Conservation (phyloP, 1,140 invertebrate species). For the Papilio polyxenes region DNA sequence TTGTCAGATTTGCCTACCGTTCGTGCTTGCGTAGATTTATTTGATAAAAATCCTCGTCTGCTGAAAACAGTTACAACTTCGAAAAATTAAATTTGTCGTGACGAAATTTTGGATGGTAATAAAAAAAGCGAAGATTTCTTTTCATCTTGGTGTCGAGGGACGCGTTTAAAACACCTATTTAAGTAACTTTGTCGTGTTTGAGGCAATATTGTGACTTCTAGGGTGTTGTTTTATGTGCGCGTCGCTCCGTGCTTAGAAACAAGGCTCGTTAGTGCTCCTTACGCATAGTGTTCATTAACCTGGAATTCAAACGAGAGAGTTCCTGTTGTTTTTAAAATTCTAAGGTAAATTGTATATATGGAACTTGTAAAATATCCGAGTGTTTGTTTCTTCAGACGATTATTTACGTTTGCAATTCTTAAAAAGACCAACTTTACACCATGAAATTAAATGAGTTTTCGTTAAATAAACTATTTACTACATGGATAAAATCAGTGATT, state of each 20-base stretch:
- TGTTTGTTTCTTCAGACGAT: background rate
- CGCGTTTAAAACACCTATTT: conserved; percentile 16
- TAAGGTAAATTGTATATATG: background rate
- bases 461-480: too few relatives aligned
- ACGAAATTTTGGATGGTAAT: conserved; percentile 20
- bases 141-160: conserved; percentile 13
- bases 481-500: too few relatives aligned
- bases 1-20: background rate
- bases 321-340: conserved; percentile 22
- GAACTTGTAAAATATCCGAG: background rate
- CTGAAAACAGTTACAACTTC: background rate
- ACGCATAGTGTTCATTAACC: conserved; percentile 34
- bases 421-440: too few relatives aligned
- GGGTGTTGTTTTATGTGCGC: conserved; percentile 11
- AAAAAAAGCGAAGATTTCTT: background rate
- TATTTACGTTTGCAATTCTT: too few relatives aligned
- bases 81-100: conserved; percentile 12
- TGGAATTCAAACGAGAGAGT: conserved; percentile 16
- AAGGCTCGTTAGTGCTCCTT: conserved; percentile 30
- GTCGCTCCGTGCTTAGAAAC: conserved; percentile 23
- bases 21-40: background rate
- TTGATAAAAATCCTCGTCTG: background rate
- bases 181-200: conserved; percentile 30
- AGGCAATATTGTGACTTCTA: conserved; percentile 17
- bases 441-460: too few relatives aligned